A percentile compares a stretch with the other conserved stretches of the same genome.
phyloP scores from a whole-genome alignment of 2,113 vertebrate species.

The Piprites chloris region DNA sequence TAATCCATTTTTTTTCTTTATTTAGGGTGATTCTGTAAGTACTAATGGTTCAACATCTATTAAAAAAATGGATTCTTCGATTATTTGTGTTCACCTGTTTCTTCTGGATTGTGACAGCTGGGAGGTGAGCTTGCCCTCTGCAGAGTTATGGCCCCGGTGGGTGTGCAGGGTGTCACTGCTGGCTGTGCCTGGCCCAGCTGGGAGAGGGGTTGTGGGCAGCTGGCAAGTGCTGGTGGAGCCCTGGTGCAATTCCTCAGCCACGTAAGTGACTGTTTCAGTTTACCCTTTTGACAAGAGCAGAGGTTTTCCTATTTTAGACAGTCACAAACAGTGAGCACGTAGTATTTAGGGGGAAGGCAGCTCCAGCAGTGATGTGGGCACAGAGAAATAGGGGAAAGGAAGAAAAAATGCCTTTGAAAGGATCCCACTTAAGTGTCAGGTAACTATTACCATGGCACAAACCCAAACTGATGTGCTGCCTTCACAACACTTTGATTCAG shows the following conservation, averaged over 20 bases:
- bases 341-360: constrained; percentile 16
- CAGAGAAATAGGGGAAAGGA: constrained; percentile 9
- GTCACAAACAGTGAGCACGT: constrained; percentile 35
- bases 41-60: neutral
- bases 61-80: neutral
- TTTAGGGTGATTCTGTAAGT: neutral
- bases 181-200: neutral
- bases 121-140: neutral
- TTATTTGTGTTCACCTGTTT: neutral
- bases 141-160: neutral
- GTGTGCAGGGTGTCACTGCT: neutral
- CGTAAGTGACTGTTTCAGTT: constrained; percentile 34
- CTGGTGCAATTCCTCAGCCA: neutral
- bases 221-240: neutral
- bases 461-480: constrained; percentile 52
- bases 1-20: neutral
- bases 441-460: constrained; percentile 32
- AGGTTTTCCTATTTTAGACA: constrained; percentile 31
- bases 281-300: constrained; percentile 48
- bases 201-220: neutral
- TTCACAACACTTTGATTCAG: constrained; percentile 53
- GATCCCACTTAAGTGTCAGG: constrained; percentile 37
- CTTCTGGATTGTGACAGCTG: neutral
- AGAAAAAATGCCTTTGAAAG: constrained; percentile 42
- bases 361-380: constrained; percentile 28